phyloP scores from a whole-genome alignment of 2,113 vertebrate genomes.

The Dendrocopos noguchii region DNA sequence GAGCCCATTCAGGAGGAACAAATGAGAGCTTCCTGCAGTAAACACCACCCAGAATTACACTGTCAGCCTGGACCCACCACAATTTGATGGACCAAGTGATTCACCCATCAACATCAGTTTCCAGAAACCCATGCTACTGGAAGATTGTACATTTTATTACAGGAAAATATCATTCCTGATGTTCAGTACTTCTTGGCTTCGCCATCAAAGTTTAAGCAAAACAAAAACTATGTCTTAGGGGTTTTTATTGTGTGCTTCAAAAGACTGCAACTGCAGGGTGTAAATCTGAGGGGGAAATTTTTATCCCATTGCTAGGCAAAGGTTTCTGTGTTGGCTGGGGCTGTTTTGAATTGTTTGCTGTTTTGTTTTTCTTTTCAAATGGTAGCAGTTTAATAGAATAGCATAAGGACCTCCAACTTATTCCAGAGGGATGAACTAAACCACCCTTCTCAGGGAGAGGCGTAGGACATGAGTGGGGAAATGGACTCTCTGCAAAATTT shows the following conservation, averaged over 20 bases:
- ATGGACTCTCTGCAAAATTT: not conserved
- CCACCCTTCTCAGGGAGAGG: not conserved
- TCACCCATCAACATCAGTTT: conserved; percentile 8
- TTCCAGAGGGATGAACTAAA: not conserved
- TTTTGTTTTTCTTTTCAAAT: not conserved
- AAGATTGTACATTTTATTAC: conserved; percentile 44
- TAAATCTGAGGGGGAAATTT: not conserved
- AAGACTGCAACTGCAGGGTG: not conserved
- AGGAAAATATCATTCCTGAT: not conserved
- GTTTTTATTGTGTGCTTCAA: not conserved
- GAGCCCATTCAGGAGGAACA: not conserved
- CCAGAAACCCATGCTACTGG: not conserved
- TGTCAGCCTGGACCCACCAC: not conserved
- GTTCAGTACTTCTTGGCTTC: not conserved
- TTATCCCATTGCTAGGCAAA: not conserved
- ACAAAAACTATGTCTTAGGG: not conserved
- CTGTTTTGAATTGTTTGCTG: not conserved
- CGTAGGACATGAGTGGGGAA: not conserved
- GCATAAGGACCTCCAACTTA: not conserved
- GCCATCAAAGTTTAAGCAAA: not conserved
- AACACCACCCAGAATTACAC: not conserved
- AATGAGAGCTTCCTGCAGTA: not conserved
- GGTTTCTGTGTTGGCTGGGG: not conserved
- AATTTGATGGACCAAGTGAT: conserved; percentile 10
- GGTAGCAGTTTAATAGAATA: not conserved